These are phyloP conservation scores for Beris morrisii DNA, from an alignment of 2,888 invertebrate genomes.

Conservation along the genomic window DNA sequence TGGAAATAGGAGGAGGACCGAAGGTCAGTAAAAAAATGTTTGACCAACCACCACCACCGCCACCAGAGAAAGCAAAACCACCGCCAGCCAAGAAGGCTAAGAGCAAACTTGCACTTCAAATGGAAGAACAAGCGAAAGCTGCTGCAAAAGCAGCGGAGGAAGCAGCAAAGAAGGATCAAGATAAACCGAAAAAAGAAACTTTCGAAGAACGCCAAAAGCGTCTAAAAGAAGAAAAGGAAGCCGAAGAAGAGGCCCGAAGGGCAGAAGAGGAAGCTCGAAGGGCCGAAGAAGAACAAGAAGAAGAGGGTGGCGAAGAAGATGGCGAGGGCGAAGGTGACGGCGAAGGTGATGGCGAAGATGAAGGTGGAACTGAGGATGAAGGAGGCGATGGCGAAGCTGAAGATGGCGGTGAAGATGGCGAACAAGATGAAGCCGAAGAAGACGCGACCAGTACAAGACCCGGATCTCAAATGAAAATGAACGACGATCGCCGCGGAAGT, in stretches of 20 bases:
- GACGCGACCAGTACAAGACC: conserved; percentile 36
- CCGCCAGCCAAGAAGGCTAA: conserved; percentile 52
- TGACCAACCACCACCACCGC: conserved; percentile 45
- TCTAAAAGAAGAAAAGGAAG: conserved; percentile 47
- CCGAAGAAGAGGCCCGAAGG: conserved; percentile 43
- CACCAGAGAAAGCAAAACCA: conserved; percentile 45
- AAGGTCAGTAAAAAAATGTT: conserved; percentile 54
- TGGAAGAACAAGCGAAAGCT: conserved; percentile 54
- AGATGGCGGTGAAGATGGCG: conserved; percentile 44
- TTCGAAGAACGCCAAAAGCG: conserved; percentile 53
- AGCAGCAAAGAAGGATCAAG: conserved; percentile 47
- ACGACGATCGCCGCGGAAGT: conserved; percentile 48
- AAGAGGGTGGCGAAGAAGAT: conserved; percentile 42
- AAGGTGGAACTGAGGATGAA: conserved; percentile 37
- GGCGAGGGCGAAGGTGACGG: conserved; percentile 40
- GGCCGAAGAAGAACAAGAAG: conserved; percentile 46
- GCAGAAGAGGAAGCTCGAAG: conserved; percentile 46
- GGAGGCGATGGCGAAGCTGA: conserved; percentile 38
- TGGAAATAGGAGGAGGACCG: conserved; percentile 52
- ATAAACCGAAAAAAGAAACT: conserved; percentile 50
- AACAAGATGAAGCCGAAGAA: conserved; percentile 40
- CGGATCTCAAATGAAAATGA: conserved; percentile 33
- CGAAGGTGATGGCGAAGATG: conserved; percentile 38
- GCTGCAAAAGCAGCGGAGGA: conserved; percentile 53
- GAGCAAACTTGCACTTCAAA: conserved; percentile 52